Evolutionary conservation across 2,113 vertebrate species (phyloP).

Genomic region (Lophius piscatorius): DNA sequence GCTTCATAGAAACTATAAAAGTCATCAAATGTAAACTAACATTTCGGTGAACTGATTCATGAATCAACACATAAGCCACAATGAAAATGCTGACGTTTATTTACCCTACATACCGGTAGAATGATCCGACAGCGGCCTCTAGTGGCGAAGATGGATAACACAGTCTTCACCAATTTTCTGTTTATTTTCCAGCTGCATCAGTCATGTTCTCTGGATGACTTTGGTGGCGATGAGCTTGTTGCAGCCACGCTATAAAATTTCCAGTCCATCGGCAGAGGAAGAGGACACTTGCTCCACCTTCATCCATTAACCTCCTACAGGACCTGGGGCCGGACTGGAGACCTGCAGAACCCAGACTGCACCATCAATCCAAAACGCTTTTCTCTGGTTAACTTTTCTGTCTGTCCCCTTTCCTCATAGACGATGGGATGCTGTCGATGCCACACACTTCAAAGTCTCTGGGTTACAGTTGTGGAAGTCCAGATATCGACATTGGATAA

Average conservation of each 20-base stretch:
- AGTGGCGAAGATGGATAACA: slow-evolving; percentile 15
- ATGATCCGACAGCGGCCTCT: slow-evolving; percentile 42
- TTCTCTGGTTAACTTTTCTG: no score
- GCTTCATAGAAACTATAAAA: no score
- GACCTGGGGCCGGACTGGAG: background rate
- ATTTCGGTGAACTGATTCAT: no score
- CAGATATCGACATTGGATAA: no score
- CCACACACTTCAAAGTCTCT: no score
- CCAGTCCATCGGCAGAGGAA: no score
- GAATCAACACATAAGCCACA: background rate
- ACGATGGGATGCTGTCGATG: no score
- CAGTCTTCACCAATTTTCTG: background rate
- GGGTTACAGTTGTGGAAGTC: no score
- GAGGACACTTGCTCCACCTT: background rate
- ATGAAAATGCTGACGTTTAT: background rate
- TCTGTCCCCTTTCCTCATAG: no score
- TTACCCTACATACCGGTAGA: background rate
- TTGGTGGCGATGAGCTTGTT: slow-evolving; percentile 19
- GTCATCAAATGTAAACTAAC: no score
- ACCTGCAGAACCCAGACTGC: background rate
- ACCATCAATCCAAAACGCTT: no score
- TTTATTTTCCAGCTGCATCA: no score
- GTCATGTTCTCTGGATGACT: slow-evolving; percentile 33
- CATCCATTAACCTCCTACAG: slow-evolving; percentile 3
- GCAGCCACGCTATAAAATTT: slow-evolving; percentile 24